A percentile compares a stretch with the other conserved stretches of the same genome.
Evolutionary conservation across 2,113 vertebrate genomes (phyloP).

Genomic region (Sporophila hypoxantha): DNA sequence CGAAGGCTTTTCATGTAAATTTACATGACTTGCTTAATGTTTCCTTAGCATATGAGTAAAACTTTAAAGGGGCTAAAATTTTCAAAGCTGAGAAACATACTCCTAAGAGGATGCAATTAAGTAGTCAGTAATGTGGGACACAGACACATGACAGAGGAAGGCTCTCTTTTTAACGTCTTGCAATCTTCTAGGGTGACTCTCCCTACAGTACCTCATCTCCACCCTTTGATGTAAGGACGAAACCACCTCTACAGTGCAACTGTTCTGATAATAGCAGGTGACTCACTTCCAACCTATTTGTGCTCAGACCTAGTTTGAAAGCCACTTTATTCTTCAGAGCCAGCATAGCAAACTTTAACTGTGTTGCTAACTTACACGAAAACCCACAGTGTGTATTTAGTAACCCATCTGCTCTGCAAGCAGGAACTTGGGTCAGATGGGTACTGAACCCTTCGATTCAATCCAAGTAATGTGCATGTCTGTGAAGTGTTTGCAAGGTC

Average conservation of each 20-base stretch:
- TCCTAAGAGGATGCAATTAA: not conserved
- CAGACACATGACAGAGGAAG: not conserved
- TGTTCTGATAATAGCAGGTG: conserved; percentile 9
- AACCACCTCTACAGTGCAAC: not conserved
- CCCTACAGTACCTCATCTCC: not conserved
- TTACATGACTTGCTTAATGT: not conserved
- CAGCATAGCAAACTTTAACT: not conserved
- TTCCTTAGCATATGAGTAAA: not conserved
- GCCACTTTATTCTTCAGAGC: not conserved
- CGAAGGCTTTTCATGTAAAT: not conserved
- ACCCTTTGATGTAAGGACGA: not conserved
- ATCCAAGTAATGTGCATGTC: not conserved
- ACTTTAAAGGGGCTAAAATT: not conserved
- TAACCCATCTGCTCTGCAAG: not conserved
- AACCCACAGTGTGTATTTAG: not conserved
- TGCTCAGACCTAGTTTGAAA: conserved; percentile 44
- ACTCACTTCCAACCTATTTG: conserved; percentile 10
- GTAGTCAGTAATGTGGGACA: not conserved
- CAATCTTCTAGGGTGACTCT: not conserved
- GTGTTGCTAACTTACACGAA: not conserved
- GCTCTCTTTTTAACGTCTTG: not conserved
- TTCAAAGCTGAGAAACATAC: not conserved
- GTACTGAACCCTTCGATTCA: not conserved
- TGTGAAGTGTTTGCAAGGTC: not conserved
- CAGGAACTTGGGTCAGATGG: not conserved